Evolutionary conservation across 2,797 vertebrate species (phyloP).

Genomic region (Tympanoctomys barrerae): DNA sequence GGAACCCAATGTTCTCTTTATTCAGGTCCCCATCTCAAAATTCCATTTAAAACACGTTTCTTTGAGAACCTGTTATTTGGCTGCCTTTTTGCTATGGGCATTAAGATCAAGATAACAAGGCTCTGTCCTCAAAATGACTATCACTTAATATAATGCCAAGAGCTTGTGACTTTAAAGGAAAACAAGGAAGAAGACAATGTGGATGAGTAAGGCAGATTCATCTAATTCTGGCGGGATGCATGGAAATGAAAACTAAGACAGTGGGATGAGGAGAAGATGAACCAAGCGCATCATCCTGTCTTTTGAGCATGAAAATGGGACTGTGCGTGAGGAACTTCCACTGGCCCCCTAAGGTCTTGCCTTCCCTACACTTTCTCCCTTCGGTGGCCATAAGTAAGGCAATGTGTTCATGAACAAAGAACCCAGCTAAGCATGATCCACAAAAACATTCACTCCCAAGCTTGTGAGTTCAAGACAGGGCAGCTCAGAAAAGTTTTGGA

Average conservation of each 20-base stretch:
- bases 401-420: not conserved
- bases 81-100: constrained; percentile 22
- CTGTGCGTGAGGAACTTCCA: not conserved
- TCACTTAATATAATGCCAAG: constrained; percentile 31
- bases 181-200: not conserved
- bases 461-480: not conserved
- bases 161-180: constrained; percentile 10
- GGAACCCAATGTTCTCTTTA: not conserved
- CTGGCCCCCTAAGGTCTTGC: not conserved
- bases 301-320: not conserved
- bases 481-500: not conserved
- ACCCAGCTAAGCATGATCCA: not conserved
- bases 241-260: not conserved
- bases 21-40: not conserved
- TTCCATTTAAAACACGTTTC: not conserved
- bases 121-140: not conserved
- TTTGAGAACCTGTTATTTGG: not conserved
- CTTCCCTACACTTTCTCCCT: not conserved
- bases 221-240: not conserved
- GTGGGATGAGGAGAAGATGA: not conserved
- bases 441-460: not conserved
- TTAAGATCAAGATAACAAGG: constrained; percentile 24
- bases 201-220: not conserved
- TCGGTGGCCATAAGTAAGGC: not conserved
- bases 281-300: not conserved